Conservation (phyloP, 2,797 vertebrate species). For the Acanthornis magna region DNA sequence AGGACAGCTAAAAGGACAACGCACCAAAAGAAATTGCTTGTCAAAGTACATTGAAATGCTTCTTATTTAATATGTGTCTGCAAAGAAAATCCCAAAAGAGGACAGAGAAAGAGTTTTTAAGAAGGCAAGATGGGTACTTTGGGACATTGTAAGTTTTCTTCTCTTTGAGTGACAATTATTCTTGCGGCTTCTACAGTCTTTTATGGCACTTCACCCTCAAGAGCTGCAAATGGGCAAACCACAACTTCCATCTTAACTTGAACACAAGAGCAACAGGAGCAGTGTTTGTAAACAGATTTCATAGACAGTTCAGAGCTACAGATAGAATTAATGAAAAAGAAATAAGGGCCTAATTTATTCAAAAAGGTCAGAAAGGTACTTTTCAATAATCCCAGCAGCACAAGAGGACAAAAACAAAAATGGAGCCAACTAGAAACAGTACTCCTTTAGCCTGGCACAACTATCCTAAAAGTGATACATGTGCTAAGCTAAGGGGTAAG, state of each 20-base stretch:
- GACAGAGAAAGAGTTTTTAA: not conserved
- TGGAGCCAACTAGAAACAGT: not conserved
- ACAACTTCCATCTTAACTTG: not conserved
- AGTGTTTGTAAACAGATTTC: not conserved
- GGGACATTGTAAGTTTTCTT: not conserved
- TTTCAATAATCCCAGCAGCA: not conserved
- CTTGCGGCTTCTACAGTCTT: not conserved
- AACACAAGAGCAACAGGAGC: not conserved
- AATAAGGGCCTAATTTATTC: not conserved
- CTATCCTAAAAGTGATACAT: not conserved
- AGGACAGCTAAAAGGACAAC: not conserved
- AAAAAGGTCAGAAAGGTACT: not conserved
- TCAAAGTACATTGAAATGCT: not conserved
- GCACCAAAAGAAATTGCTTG: not conserved
- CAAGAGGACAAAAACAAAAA: not conserved
- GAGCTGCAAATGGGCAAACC: not conserved
- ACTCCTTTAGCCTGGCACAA: not conserved
- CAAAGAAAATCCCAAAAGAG: not conserved
- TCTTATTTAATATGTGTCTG: not conserved
- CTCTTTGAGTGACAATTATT: not conserved
- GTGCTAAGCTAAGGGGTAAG: not conserved
- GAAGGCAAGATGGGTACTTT: not conserved
- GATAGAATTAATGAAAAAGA: not conserved
- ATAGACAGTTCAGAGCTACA: not conserved
- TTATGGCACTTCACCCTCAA: not conserved